Conservation (phyloP, 1,140 invertebrate genomes). For the Hesperophylax magnus region DNA sequence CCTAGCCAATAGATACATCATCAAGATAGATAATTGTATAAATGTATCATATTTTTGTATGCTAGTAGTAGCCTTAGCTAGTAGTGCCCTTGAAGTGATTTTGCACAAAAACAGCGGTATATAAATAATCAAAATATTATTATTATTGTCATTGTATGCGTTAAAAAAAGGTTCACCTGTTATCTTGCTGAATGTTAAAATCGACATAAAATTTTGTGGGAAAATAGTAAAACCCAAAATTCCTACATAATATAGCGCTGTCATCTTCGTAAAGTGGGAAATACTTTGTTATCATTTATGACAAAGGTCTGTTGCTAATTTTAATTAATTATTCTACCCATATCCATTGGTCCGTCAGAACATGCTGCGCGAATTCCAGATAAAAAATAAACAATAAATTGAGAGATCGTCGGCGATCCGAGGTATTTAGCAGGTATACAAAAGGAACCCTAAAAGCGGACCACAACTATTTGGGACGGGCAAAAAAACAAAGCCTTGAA, state of each 20-base stretch:
- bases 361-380: constrained; percentile 19
- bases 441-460: constrained; percentile 26
- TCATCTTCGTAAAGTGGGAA: too few relatives aligned
- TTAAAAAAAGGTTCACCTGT: neutral
- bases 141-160: neutral
- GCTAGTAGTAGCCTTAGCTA: too few relatives aligned
- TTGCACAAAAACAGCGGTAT: too few relatives aligned
- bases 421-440: constrained; percentile 49
- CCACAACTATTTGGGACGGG: constrained; percentile 30
- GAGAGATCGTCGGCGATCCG: constrained; percentile 39
- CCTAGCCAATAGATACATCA: neutral
- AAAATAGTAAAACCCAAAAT: neutral
- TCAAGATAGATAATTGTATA: too few relatives aligned
- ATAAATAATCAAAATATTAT: too few relatives aligned
- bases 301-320: constrained; percentile 13
- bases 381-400: constrained; percentile 46
- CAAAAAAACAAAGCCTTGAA: constrained; percentile 46
- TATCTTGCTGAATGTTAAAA: neutral
- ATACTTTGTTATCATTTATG: constrained; percentile 14
- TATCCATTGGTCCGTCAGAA: constrained; percentile 18
- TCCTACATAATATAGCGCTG: neutral
- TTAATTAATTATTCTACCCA: constrained; percentile 16
- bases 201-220: neutral
- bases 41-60: too few relatives aligned
- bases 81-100: too few relatives aligned